Evolutionary conservation across 2,113 vertebrate species (phyloP).

Genomic region (Mus spicilegus): DNA sequence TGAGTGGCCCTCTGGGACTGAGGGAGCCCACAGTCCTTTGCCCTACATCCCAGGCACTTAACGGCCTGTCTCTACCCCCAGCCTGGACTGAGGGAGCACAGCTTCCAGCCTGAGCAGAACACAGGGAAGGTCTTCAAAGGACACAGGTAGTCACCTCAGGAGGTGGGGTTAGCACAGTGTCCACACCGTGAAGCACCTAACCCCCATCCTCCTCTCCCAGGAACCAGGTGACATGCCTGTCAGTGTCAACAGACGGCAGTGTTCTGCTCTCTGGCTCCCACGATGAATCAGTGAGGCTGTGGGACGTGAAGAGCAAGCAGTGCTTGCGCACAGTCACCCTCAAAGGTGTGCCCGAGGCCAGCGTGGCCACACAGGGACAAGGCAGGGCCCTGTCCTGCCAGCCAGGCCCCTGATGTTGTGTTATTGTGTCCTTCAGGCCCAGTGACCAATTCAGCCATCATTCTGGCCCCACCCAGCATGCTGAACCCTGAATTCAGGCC

Average conservation of each 20-base stretch:
- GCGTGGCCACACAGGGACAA: fast-evolving
- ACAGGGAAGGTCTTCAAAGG: conserved; percentile 94
- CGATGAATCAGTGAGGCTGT: conserved; percentile 94
- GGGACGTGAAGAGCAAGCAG: conserved; percentile 98
- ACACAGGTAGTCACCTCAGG: conserved; percentile 89
- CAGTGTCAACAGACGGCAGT: conserved; percentile 94
- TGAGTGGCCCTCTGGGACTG: conserved; percentile 78
- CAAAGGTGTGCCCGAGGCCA: conserved; percentile 89
- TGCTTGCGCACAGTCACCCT: conserved; percentile 92
- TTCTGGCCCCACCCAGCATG: conserved; percentile 94
- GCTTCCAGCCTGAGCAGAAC: conserved; percentile 92
- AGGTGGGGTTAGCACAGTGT: fast-evolving
- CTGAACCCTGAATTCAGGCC: conserved; percentile 93
- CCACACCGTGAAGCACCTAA: fast-evolving
- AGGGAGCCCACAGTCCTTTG: fast-evolving
- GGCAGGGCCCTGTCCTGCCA: not conserved
- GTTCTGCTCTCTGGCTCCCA: conserved; percentile 95
- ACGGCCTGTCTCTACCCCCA: conserved; percentile 70
- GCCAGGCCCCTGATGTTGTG: not conserved
- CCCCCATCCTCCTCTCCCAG: conserved; percentile 79
- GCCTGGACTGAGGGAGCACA: conserved; percentile 91
- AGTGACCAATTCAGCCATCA: conserved; percentile 93
- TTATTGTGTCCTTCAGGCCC: conserved; percentile 85
- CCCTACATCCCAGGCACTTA: not conserved
- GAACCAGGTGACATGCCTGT: conserved; percentile 96